These are phyloP conservation scores for Callipepla squamata DNA, from an alignment of 2,113 vertebrate genomes.

Conservation along the genomic window DNA sequence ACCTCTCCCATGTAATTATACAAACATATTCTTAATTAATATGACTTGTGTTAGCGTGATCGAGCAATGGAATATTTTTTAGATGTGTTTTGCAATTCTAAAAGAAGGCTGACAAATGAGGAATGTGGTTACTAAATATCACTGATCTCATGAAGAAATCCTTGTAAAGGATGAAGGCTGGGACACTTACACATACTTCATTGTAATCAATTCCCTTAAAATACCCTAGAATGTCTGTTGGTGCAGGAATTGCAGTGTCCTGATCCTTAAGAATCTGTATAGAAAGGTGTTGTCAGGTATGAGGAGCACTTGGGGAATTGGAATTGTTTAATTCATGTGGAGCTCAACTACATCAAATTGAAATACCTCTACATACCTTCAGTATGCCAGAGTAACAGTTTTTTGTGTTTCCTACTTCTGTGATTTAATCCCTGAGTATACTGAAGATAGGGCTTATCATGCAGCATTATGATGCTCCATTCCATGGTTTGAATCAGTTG, in stretches of 20 bases:
- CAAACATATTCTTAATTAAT: constrained; percentile 67
- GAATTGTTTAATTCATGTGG: constrained; percentile 6
- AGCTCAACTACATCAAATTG: neutral
- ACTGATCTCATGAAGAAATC: neutral
- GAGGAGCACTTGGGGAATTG: neutral
- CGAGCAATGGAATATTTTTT: constrained; percentile 53
- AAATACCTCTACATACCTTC: neutral
- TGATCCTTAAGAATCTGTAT: neutral
- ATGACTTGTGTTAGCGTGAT: constrained; percentile 64
- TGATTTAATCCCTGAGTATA: neutral
- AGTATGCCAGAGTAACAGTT: neutral
- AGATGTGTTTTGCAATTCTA: constrained; percentile 60
- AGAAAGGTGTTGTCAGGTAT: neutral
- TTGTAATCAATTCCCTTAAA: neutral
- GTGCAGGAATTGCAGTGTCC: neutral
- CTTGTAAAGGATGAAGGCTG: constrained; percentile 16
- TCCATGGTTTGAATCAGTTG: neutral
- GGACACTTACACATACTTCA: neutral
- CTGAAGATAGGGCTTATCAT: neutral
- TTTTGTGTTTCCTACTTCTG: neutral
- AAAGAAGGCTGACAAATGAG: constrained; percentile 24
- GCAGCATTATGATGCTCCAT: neutral
- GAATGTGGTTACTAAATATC: constrained; percentile 27
- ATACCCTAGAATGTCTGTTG: neutral
- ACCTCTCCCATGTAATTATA: constrained; percentile 74